Percentiles rank a stretch among this genome's conserved stretches.
Evolutionary conservation across 1,140 invertebrate species (phyloP).

Genomic region (Papilio aristodemus): DNA sequence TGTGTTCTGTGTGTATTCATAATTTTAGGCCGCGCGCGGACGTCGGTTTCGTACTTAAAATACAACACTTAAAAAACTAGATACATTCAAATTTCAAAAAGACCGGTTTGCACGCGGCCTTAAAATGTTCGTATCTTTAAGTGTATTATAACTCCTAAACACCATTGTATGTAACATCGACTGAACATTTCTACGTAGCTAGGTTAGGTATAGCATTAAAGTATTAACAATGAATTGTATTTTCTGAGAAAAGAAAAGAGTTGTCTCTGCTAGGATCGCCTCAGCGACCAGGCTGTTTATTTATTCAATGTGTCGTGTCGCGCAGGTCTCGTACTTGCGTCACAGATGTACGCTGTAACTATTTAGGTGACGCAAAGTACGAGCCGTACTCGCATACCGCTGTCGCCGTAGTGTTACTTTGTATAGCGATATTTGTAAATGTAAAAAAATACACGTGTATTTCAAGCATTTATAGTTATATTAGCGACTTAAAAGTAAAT

Average conservation of each 20-base stretch:
- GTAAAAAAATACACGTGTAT: constrained; percentile 57
- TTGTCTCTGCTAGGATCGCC: not conserved
- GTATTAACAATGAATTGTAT: constrained; percentile 36
- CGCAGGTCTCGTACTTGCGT: constrained; percentile 25
- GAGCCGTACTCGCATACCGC: constrained; percentile 37
- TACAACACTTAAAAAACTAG: not conserved
- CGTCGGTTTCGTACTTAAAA: constrained; percentile 46
- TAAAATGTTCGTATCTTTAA: constrained; percentile 44
- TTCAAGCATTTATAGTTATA: constrained; percentile 73
- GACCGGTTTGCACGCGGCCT: constrained; percentile 46
- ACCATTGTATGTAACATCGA: constrained; percentile 79
- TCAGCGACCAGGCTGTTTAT: not conserved
- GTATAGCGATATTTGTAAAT: constrained; percentile 59
- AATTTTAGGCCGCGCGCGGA: constrained; percentile 39
- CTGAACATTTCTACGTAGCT: constrained; percentile 78
- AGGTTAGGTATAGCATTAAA: constrained; percentile 55
- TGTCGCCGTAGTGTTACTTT: constrained; percentile 57
- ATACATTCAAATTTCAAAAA: constrained; percentile 40
- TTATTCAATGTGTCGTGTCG: not conserved
- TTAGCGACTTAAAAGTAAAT: constrained; percentile 50
- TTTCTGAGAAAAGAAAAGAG: constrained; percentile 2
- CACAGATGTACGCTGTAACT: constrained; percentile 45
- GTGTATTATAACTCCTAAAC: constrained; percentile 64
- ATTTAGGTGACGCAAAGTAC: constrained; percentile 40
- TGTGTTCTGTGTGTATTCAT: constrained; percentile 47